Evolutionary conservation across 2,888 invertebrate genomes (phyloP), one percentile per base, ranked within the genome.

Genomic region (Miltochrista miniata): DNA sequence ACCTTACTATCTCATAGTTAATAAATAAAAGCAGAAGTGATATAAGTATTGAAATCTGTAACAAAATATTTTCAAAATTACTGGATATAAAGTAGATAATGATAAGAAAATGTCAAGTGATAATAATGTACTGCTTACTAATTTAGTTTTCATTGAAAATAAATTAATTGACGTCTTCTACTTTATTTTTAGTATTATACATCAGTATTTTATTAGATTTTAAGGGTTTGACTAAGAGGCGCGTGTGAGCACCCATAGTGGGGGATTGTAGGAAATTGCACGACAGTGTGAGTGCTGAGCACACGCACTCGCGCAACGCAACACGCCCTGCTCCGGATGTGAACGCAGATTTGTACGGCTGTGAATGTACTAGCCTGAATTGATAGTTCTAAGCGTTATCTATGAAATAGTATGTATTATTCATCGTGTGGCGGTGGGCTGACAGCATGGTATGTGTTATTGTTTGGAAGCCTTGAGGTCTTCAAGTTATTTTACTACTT

Each of bases 281-380:
- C 48, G 59, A 56, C 51, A 64, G 84, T 82, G 81, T 84, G 82
- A 63, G 80, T 72, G 64, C 48, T 24, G 18, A 24, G 18, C 18
- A 24, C 18, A 4, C 18, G 18, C 18, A 24, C n/a, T n/a, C n/a
- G 59, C 72, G 55, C 81, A 83, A 83, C 82, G 75, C 65, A 61
- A 54, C 48, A 61, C 80, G 84, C 87, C 86, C 86, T 85, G 83
- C 85, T 90, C 88, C 87, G 90, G 90, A 91, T 90, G 86, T 82
- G 78, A 85, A 76, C 85, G 79, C 85, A 86, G 87, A 87, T 87
- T 89, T 83, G 81, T 83, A 78, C 68, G 81, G 72, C 74, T 83
- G 84, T 83, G 86, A 86, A 85, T 83, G 79, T 82, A 72, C 86
- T 89, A 87, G 83, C 83, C 87, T 76, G 80, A 85, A 86, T 83